Evolutionary conservation across 2,888 invertebrate species (phyloP).

Genomic region (Protophormia terraenovae): DNA sequence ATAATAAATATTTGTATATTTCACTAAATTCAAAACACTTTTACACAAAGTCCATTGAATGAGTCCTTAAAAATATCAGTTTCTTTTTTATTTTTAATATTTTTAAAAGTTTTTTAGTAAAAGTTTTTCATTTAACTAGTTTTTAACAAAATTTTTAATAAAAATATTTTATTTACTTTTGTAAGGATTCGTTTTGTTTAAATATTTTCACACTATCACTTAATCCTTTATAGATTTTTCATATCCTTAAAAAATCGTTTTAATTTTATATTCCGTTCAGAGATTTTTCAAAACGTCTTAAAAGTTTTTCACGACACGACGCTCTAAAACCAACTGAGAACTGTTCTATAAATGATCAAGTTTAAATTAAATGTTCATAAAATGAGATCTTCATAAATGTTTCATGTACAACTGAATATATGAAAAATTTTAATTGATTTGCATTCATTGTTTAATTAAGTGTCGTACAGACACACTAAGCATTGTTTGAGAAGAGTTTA

Average conservation of each 20-base stretch:
- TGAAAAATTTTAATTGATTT: conserved; percentile 61
- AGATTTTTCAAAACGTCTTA: neutral
- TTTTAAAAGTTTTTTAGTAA: neutral
- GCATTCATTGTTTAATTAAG: conserved; percentile 59
- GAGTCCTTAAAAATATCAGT: too few relatives aligned
- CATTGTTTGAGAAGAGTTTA: neutral
- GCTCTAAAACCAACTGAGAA: conserved; percentile 61
- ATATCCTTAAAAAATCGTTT: conserved; percentile 6
- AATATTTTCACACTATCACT: neutral
- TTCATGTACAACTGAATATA: neutral
- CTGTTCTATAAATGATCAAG: conserved; percentile 54
- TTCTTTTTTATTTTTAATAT: too few relatives aligned
- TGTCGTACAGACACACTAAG: neutral
- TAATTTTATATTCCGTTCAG: neutral
- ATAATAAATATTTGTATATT: too few relatives aligned
- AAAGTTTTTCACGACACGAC: conserved; percentile 54
- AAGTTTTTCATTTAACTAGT: neutral
- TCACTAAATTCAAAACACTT: too few relatives aligned
- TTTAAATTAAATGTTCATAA: conserved; percentile 63
- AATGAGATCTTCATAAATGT: conserved; percentile 28
- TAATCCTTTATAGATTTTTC: neutral
- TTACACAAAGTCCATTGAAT: too few relatives aligned
- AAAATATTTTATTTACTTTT: conserved; percentile 42
- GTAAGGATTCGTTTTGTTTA: conserved; percentile 1
- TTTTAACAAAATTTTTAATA: neutral